Conservation (phyloP, 2,113 vertebrate genomes). For the Alaudala cheleensis region DNA sequence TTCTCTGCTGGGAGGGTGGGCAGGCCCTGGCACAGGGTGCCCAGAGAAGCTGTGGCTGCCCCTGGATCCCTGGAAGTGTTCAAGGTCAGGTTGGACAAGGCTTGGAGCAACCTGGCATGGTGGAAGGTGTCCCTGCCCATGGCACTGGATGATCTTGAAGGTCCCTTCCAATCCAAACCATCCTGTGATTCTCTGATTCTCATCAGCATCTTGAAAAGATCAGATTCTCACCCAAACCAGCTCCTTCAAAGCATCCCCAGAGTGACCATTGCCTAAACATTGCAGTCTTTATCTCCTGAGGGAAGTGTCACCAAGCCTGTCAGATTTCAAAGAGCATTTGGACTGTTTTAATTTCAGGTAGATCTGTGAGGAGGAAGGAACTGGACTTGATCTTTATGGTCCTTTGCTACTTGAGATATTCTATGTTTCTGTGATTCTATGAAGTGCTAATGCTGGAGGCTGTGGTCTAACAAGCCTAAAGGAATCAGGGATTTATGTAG, state of each 20-base stretch:
- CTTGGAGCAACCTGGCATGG: accelerated
- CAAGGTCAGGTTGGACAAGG: accelerated
- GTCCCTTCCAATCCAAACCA: not conserved
- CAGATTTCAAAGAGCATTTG: not conserved
- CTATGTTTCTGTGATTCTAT: not conserved
- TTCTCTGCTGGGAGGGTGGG: not conserved
- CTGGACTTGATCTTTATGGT: not conserved
- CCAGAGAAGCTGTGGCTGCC: not conserved
- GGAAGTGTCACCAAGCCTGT: not conserved
- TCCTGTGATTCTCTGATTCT: not conserved
- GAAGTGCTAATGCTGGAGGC: not conserved
- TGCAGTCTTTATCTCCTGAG: not conserved
- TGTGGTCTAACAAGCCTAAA: not conserved
- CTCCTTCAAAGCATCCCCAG: not conserved
- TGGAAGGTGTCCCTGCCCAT: not conserved
- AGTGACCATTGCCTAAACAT: too few species aligned
- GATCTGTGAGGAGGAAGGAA: not conserved
- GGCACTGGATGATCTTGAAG: not conserved
- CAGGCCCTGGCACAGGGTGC: accelerated
- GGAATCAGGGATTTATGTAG: not conserved
- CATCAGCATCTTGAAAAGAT: not conserved
- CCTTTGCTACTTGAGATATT: not conserved
- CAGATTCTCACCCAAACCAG: not conserved
- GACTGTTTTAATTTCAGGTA: not conserved
- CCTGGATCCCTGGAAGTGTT: not conserved